phyloP scores from a whole-genome alignment of 2,113 vertebrate species.

The Formicarius rufipectus region DNA sequence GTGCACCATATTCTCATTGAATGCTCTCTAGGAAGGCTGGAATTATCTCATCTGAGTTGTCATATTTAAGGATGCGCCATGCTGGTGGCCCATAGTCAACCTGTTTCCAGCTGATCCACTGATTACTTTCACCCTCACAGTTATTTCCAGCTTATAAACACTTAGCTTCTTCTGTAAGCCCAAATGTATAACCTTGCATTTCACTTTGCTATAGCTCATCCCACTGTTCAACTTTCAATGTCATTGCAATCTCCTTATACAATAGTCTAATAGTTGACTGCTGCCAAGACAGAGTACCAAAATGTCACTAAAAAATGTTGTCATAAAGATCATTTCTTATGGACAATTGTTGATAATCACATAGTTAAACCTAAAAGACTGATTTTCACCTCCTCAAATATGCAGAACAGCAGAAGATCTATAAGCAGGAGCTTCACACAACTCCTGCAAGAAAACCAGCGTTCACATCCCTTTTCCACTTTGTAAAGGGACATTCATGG shows the following conservation, averaged over 20 bases:
- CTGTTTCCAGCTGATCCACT: constrained; percentile 20
- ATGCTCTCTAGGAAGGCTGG: not conserved
- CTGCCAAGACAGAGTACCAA: not conserved
- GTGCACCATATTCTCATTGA: not conserved
- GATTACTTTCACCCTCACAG: not conserved
- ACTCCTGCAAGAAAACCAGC: not conserved
- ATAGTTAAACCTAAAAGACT: not conserved
- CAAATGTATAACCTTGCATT: not conserved
- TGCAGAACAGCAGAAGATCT: not conserved
- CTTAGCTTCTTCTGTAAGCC: not conserved
- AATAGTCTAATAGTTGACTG: not conserved
- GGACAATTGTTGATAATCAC: not conserved
- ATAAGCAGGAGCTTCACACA: not conserved
- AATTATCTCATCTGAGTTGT: not conserved
- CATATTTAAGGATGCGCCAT: not conserved
- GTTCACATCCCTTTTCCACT: not conserved
- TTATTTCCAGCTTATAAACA: constrained; percentile 3
- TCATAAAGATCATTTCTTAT: not conserved
- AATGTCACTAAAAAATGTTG: not conserved
- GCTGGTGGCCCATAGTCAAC: not conserved
- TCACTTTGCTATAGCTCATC: not conserved
- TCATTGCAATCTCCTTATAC: not conserved
- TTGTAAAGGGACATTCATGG: not conserved
- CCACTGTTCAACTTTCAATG: not conserved
- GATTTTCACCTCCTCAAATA: not conserved